Conservation (phyloP, 2,113 vertebrate genomes). For the Ammodytes marinus region DNA sequence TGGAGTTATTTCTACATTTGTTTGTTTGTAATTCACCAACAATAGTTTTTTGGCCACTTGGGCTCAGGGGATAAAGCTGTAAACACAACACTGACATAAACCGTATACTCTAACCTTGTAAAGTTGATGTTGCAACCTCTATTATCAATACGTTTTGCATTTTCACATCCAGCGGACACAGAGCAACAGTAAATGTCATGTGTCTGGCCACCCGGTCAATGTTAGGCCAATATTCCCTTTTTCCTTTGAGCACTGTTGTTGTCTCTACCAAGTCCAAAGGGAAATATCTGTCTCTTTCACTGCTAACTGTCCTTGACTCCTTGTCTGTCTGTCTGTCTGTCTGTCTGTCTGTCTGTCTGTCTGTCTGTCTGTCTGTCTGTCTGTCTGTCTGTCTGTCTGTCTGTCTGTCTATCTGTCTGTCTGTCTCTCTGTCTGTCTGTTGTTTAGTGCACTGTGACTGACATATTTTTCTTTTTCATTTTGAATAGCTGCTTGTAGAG, state of each 20-base stretch:
- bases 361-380: background rate
- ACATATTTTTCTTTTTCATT: background rate
- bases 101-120: background rate
- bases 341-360: background rate
- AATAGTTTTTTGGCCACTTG: background rate
- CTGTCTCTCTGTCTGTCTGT: background rate
- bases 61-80: background rate
- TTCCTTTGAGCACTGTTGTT: background rate
- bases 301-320: background rate
- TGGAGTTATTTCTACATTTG: background rate
- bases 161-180: background rate
- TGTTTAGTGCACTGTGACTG: background rate
- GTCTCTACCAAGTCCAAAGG: background rate
- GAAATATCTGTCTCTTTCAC: background rate
- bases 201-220: background rate
- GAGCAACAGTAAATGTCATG: background rate
- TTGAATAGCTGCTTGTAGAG: background rate
- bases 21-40: background rate
- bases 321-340: background rate
- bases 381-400: too few species aligned
- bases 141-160: too few species aligned
- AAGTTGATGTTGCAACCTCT: background rate
- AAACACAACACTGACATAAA: background rate
- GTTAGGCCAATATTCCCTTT: background rate
- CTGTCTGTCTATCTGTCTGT: background rate